Conservation (phyloP, 2,888 invertebrate species). For the Eupeodes luniger region DNA sequence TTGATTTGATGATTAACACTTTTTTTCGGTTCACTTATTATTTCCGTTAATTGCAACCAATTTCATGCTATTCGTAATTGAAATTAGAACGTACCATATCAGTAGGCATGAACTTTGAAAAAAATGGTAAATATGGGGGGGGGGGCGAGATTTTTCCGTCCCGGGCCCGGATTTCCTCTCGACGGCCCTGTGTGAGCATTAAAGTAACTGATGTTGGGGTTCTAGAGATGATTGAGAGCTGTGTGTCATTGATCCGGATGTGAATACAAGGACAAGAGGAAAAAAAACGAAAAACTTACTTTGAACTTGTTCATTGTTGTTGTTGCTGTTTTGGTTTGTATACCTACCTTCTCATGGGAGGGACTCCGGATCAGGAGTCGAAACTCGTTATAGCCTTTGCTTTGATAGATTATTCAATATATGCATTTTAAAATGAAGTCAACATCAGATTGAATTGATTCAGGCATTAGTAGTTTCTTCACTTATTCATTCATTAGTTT, state of each 20-base stretch:
- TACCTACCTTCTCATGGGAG: conserved; percentile 47
- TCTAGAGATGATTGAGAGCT: too few relatives aligned
- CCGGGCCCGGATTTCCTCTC: too few relatives aligned
- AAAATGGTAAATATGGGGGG: too few relatives aligned
- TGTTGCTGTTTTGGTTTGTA: background rate
- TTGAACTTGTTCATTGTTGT: background rate
- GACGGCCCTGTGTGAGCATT: background rate
- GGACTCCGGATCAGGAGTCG: conserved; percentile 1
- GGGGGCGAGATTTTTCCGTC: too few relatives aligned
- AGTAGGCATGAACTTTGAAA: too few relatives aligned
- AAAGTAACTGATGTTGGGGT: background rate
- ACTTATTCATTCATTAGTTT: conserved; percentile 54
- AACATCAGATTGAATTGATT: conserved; percentile 68
- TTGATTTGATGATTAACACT: too few relatives aligned
- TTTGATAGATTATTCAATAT: conserved; percentile 70
- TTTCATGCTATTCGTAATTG: too few relatives aligned
- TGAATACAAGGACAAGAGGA: background rate
- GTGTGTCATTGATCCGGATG: conserved; percentile 2
- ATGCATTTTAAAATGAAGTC: conserved; percentile 49
- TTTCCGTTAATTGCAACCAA: too few relatives aligned
- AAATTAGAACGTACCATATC: too few relatives aligned
- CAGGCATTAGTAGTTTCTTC: conserved; percentile 69
- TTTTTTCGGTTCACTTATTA: too few relatives aligned
- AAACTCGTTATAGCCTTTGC: conserved; percentile 35
- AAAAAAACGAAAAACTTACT: conserved; percentile 25